Evolutionary conservation across 2,888 invertebrate genomes (phyloP), one percentile per base, ranked within the genome.

Genomic region (Acrobasis suavella): DNA sequence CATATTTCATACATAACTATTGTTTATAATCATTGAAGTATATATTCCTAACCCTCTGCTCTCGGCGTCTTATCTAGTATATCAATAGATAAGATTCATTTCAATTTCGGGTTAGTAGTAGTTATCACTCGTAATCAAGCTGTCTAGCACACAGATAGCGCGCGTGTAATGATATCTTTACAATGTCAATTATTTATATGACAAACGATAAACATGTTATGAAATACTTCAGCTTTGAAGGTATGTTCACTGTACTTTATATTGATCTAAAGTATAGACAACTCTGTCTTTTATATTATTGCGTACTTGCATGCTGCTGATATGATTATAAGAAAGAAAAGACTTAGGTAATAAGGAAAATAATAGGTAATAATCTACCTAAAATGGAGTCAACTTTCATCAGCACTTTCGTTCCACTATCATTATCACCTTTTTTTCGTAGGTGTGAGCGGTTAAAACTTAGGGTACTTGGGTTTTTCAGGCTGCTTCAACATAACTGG

Each of bases 131-230:
- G 16, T 67, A 67, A 72, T 73, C 68, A 63, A 63, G 67, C 71
- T 74, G 74, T 74, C 72, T 17, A 9, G 17, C 42, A 66, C 63
- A 56, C 62, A 61, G 70, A 72, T 71, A 71, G 62, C 42, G 62
- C 50, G 64, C 64, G 65, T 71, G 72, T 72, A 74, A 72, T 69
- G 67, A 66, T 77, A 75, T 73, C 72, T 66, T 72, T 72, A 75
- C 70, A 65, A 68, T 75, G 76, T 77, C 75, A 77, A 78, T 79
- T 75, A 78, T 73, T 46, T 10, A 52, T 10, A 52, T 60, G 60
- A 60, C 39, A 60, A 42, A n/a, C n/a, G 61, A 61, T 54, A 46
- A 46, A 22, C 32, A 37, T 32, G 12, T 50, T 39, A 39, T 15
- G 38, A 39, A 55, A 32, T 12, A 32, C 32, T 14, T 51, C 14